A percentile compares a stretch with the other conserved stretches of the same genome.
phyloP scores from a whole-genome alignment of 2,113 vertebrate species.

The Leptobrachium ailaonicum region DNA sequence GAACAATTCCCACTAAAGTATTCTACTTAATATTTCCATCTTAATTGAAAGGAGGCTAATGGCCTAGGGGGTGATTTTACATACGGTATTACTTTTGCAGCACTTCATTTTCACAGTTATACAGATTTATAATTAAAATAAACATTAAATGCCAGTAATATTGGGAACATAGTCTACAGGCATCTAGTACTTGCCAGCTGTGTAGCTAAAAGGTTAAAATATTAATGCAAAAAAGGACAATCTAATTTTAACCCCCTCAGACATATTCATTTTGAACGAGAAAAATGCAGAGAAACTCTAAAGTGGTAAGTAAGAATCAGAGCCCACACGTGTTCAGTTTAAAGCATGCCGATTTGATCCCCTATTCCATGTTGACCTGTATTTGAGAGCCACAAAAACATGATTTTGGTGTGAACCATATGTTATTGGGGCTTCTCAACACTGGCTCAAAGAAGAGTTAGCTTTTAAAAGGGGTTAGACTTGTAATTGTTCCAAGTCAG shows the following conservation, averaged over 20 bases:
- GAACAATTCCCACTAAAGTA: conserved; percentile 22
- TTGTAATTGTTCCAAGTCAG: no score
- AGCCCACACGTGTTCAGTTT: no score
- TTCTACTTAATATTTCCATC: conserved; percentile 15
- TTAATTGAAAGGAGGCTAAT: conserved; percentile 23
- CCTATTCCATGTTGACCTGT: no score
- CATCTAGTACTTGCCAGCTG: not conserved
- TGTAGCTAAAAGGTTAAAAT: not conserved
- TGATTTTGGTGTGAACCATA: no score
- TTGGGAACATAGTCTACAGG: not conserved
- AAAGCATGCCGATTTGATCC: no score
- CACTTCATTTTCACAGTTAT: conserved; percentile 32
- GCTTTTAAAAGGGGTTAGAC: no score
- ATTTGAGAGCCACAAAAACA: no score
- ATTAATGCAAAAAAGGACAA: not conserved
- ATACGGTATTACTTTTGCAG: not conserved
- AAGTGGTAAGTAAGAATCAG: no score
- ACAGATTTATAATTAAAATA: conserved; percentile 22
- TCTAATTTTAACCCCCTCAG: not conserved
- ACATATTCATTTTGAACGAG: not conserved
- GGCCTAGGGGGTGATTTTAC: conserved; percentile 17
- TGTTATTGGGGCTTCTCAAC: no score
- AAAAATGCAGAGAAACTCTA: not conserved
- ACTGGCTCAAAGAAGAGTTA: no score
- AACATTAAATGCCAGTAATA: not conserved